Evolutionary conservation across 2,113 vertebrate species (phyloP).

Genomic region (Bubo scandiacus): DNA sequence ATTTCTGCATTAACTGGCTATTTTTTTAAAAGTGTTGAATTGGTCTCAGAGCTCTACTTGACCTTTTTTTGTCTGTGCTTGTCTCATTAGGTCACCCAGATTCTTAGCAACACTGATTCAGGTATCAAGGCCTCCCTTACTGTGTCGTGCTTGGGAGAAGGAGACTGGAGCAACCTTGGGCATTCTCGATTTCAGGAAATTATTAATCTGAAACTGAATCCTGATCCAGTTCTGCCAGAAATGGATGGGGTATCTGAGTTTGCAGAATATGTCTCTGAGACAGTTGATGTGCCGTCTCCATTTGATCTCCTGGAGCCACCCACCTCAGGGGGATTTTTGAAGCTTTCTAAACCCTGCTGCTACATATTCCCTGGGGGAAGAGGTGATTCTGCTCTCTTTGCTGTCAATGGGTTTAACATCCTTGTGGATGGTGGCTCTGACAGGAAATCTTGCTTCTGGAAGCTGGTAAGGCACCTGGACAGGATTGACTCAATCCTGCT

Average conservation of each 20-base stretch:
- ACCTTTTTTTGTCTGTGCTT: constrained; percentile 16
- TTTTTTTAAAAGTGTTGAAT: background rate
- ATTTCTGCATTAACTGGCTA: background rate
- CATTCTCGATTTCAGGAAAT: constrained; percentile 82
- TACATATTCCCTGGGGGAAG: constrained; percentile 98
- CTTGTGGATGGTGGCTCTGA: constrained; percentile 97
- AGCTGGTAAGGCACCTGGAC: constrained; percentile 94
- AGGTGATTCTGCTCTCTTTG: constrained; percentile 96
- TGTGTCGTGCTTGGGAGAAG: constrained; percentile 88
- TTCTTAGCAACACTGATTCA: constrained; percentile 80
- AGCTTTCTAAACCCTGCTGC: constrained; percentile 97
- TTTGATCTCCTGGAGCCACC: constrained; percentile 97
- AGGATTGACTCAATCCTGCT: constrained; percentile 95
- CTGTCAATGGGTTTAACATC: constrained; percentile 97
- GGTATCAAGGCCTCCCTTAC: constrained; percentile 84
- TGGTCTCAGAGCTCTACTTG: background rate
- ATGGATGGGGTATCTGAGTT: constrained; percentile 97
- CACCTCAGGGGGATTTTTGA: constrained; percentile 96
- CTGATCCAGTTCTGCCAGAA: constrained; percentile 83
- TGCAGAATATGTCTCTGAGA: constrained; percentile 94
- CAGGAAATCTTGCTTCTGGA: constrained; percentile 96
- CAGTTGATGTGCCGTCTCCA: constrained; percentile 91
- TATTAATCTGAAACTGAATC: constrained; percentile 86
- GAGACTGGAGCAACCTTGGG: constrained; percentile 89
- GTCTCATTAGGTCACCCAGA: constrained; percentile 81